Percentiles rank a stretch among this genome's conserved stretches.
Evolutionary conservation across 2,888 invertebrate genomes (phyloP).

Genomic region (Mayetiola destructor): DNA sequence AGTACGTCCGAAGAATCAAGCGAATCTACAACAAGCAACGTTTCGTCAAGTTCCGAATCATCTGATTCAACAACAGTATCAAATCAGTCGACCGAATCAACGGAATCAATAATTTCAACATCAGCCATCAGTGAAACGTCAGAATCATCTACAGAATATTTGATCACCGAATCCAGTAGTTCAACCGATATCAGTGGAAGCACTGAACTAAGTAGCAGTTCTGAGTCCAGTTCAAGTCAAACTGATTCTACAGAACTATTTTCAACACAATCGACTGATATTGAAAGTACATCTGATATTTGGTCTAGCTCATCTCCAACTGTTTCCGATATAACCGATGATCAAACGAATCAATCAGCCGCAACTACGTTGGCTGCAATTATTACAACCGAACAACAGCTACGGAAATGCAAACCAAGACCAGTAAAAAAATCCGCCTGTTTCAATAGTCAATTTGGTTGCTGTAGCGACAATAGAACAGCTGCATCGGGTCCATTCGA

Average conservation of each 20-base stretch:
- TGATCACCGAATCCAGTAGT: neutral
- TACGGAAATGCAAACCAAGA: slow-evolving; percentile 44
- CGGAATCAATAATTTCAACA: too few relatives aligned
- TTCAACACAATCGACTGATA: neutral
- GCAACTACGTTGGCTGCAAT: slow-evolving; percentile 40
- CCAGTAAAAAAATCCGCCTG: slow-evolving; percentile 43
- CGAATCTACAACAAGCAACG: too few relatives aligned
- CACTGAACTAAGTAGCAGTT: neutral
- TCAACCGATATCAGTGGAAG: neutral
- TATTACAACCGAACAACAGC: slow-evolving; percentile 36
- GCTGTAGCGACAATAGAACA: slow-evolving; percentile 68
- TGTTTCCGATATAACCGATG: slow-evolving; percentile 17
- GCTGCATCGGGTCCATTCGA: slow-evolving; percentile 69
- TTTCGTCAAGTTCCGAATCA: slow-evolving; percentile 15
- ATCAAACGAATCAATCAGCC: slow-evolving; percentile 40
- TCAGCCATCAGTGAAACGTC: neutral
- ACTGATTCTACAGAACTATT: neutral
- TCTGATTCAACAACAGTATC: slow-evolving; percentile 2
- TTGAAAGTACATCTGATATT: slow-evolving; percentile 27
- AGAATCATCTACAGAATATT: neutral
- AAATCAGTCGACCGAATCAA: neutral
- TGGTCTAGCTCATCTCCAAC: slow-evolving; percentile 28
- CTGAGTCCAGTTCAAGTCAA: neutral
- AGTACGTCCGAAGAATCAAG: too few relatives aligned
- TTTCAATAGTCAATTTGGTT: slow-evolving; percentile 53